phyloP scores from a whole-genome alignment of 2,113 vertebrate genomes.

The Heterotilapia buettikoferi region DNA sequence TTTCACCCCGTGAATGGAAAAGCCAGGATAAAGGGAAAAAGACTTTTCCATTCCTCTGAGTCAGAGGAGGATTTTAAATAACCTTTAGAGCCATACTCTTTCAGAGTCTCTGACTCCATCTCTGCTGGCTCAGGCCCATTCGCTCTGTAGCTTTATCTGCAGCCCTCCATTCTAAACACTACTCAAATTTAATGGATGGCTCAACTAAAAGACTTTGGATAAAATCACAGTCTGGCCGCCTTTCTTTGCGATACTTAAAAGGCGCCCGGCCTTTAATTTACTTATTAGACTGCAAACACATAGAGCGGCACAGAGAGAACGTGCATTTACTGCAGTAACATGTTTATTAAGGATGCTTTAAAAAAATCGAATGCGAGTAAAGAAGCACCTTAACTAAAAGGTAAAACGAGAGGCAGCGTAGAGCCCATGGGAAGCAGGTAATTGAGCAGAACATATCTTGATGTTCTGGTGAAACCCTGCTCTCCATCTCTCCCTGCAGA shows the following conservation, averaged over 20 bases:
- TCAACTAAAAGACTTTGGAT: conserved; percentile 22
- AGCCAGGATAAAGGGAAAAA: background rate
- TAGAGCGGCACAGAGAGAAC: background rate
- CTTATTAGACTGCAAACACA: conserved; percentile 17
- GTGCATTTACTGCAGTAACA: conserved; percentile 2
- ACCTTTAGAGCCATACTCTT: conserved; percentile 11
- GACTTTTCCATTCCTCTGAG: conserved; percentile 20
- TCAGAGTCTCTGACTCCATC: background rate
- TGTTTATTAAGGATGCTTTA: background rate
- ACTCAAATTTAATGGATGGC: conserved; percentile 38
- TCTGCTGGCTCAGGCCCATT: conserved; percentile 1
- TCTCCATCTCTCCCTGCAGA: conserved; percentile 7
- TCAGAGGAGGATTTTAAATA: conserved; percentile 44
- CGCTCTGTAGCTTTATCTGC: conserved; percentile 24
- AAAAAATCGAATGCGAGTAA: background rate
- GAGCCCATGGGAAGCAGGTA: conserved; percentile 24
- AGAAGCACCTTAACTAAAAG: conserved; percentile 9
- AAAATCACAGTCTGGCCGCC: conserved; percentile 19
- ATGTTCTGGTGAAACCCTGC: conserved; percentile 44
- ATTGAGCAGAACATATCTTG: conserved; percentile 59
- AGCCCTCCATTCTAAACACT: conserved; percentile 32
- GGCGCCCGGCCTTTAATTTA: conserved; percentile 1
- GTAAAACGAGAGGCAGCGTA: conserved; percentile 10
- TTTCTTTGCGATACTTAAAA: conserved; percentile 27
- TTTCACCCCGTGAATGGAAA: conserved; percentile 9